phyloP scores from a whole-genome alignment of 1,140 invertebrate species.

The Procambarus virginalis region DNA sequence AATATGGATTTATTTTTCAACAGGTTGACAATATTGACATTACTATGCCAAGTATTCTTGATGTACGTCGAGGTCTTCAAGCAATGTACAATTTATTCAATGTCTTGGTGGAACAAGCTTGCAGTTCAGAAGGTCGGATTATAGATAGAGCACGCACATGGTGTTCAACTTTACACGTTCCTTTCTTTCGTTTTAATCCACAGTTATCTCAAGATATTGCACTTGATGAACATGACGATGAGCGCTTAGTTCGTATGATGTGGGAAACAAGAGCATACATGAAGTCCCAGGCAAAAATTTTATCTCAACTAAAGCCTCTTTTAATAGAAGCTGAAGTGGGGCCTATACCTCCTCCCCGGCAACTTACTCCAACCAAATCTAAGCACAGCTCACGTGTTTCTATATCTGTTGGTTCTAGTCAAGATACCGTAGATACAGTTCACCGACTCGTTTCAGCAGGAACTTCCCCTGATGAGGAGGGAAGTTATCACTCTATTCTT shows the following conservation, averaged over 20 bases:
- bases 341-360: slow-evolving; percentile 25
- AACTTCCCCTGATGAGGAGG: slow-evolving; percentile 37
- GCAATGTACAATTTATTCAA: slow-evolving; percentile 69
- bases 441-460: slow-evolving; percentile 23
- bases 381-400: background rate
- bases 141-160: slow-evolving; percentile 91
- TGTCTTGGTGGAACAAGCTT: slow-evolving; percentile 70
- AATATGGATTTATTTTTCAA: background rate
- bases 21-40: slow-evolving; percentile 69
- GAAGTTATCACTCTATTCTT: slow-evolving; percentile 36
- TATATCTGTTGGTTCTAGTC: background rate
- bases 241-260: slow-evolving; percentile 88
- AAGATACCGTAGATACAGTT: slow-evolving; percentile 16
- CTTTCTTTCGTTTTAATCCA: slow-evolving; percentile 87
- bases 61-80: slow-evolving; percentile 67
- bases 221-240: slow-evolving; percentile 91
- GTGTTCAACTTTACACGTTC: slow-evolving; percentile 90
- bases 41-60: slow-evolving; percentile 66
- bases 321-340: slow-evolving; percentile 39
- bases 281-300: slow-evolving; percentile 79
- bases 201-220: slow-evolving; percentile 86
- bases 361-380: background rate
- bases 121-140: slow-evolving; percentile 86
- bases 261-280: slow-evolving; percentile 95
- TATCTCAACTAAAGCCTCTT: slow-evolving; percentile 59